Conservation (phyloP, 2,888 invertebrate species). For the Andrena camellia region DNA sequence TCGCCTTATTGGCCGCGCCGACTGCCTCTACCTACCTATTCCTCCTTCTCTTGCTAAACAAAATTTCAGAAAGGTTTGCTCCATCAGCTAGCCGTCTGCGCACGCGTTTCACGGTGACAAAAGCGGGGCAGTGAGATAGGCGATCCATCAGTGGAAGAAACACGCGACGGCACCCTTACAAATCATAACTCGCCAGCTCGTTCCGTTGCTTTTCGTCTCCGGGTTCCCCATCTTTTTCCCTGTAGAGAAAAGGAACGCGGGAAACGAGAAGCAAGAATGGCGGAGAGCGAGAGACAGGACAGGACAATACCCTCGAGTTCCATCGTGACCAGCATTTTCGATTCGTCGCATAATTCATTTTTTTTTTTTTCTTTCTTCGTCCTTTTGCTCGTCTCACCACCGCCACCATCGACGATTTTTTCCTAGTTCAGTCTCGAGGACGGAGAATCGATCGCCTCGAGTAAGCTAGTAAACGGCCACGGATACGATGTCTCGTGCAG, state of each 20-base stretch:
- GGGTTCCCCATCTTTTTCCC: conserved; percentile 28
- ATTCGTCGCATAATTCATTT: conserved; percentile 77
- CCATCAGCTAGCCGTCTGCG: conserved; percentile 18
- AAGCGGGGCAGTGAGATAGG: conserved; percentile 57
- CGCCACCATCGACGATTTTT: conserved; percentile 38
- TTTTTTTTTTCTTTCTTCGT: conserved; percentile 58
- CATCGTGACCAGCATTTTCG: conserved; percentile 78
- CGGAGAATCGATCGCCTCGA: conserved; percentile 67
- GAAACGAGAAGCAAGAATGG: conserved; percentile 4
- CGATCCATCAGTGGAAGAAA: conserved; percentile 70
- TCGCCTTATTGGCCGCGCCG: conserved; percentile 24
- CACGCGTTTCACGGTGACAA: conserved; percentile 26
- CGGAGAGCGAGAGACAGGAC: conserved; percentile 34
- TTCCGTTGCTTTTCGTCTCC: conserved; percentile 27
- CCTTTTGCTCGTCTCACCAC: conserved; percentile 22
- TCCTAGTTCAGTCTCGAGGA: conserved; percentile 41
- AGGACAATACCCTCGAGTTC: conserved; percentile 76
- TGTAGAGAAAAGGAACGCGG: background rate
- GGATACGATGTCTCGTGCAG: background rate
- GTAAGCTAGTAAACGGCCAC: conserved; percentile 11
- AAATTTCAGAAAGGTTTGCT: background rate
- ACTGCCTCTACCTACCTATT: no score
- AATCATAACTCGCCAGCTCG: conserved; percentile 68
- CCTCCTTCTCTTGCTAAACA: conserved; percentile 19
- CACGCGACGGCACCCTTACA: conserved; percentile 71